Evolutionary conservation across 2,888 invertebrate genomes (phyloP).

Genomic region (Neoscelio sp.): DNA sequence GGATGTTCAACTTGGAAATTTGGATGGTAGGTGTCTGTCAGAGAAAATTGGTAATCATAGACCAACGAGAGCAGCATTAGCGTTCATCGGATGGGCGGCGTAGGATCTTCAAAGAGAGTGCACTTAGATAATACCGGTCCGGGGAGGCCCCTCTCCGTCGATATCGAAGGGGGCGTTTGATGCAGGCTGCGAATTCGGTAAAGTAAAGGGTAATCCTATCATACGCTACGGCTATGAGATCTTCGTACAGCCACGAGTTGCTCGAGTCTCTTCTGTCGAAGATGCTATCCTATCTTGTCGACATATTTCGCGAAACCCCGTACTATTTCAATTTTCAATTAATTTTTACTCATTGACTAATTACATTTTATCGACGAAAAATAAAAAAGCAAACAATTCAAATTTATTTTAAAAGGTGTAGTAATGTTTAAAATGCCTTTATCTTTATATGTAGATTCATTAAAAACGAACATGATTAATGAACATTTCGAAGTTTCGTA

Average conservation of each 20-base stretch:
- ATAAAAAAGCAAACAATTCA: no score
- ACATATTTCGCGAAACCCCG: slow-evolving; percentile 46
- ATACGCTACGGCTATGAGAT: slow-evolving; percentile 77
- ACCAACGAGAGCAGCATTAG: slow-evolving; percentile 82
- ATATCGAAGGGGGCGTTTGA: slow-evolving; percentile 81
- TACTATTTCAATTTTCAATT: slow-evolving; percentile 38
- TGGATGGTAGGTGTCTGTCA: slow-evolving; percentile 80
- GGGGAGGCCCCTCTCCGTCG: slow-evolving; percentile 71
- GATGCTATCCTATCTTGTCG: slow-evolving; percentile 57
- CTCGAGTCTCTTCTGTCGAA: slow-evolving; percentile 60
- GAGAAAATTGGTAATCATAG: slow-evolving; percentile 83
- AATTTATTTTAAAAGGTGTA: no score
- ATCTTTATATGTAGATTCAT: slow-evolving; percentile 25
- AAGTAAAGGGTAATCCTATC: slow-evolving; percentile 84
- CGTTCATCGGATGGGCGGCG: slow-evolving; percentile 78
- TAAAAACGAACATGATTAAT: slow-evolving; percentile 54
- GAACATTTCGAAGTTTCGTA: slow-evolving; percentile 39
- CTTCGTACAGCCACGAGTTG: slow-evolving; percentile 67
- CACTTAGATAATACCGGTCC: slow-evolving; percentile 83
- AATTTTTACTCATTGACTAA: slow-evolving; percentile 37
- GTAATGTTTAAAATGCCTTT: no score
- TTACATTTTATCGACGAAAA: background rate
- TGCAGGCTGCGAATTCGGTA: slow-evolving; percentile 82
- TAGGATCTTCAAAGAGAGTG: slow-evolving; percentile 83
- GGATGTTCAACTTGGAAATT: slow-evolving; percentile 74